phyloP scores from a whole-genome alignment of 2,888 invertebrate species.

The Leucophenga maculata region DNA sequence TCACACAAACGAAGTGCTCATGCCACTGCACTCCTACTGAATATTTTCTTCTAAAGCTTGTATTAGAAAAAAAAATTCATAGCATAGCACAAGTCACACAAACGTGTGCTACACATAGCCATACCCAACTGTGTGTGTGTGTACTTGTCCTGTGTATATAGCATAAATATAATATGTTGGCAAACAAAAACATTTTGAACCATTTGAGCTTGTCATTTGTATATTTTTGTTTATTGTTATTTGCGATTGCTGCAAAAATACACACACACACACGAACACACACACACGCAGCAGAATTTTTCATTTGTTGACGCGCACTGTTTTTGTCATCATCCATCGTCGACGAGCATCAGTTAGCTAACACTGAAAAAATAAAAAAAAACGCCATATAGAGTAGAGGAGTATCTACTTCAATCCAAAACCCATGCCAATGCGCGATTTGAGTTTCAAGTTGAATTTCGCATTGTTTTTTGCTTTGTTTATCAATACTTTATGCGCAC shows the following conservation, averaged over 20 bases:
- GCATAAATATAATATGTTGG: conserved; percentile 67
- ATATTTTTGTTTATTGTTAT: conserved; percentile 37
- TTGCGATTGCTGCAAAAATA: conserved; percentile 13
- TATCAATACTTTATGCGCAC: conserved; percentile 12
- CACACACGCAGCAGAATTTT: neutral
- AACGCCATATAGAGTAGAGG: no score
- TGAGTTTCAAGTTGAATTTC: no score
- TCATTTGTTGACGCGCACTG: no score
- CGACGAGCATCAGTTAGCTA: no score
- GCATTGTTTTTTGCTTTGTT: neutral
- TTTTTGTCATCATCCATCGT: no score
- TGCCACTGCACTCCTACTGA: neutral
- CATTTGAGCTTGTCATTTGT: conserved; percentile 61
- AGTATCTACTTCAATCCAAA: no score
- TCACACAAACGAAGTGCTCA: neutral
- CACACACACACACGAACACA: neutral
- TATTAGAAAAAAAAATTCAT: conserved; percentile 26
- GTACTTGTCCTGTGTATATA: conserved; percentile 31
- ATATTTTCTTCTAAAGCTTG: neutral
- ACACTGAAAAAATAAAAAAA: no score
- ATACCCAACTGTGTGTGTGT: neutral
- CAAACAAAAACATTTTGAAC: conserved; percentile 61
- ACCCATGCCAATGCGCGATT: no score
- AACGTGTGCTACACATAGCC: no score
- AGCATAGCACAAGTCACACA: conserved; percentile 25